phyloP scores from a whole-genome alignment of 2,888 invertebrate genomes.

The Acanthosepion lycidas region DNA sequence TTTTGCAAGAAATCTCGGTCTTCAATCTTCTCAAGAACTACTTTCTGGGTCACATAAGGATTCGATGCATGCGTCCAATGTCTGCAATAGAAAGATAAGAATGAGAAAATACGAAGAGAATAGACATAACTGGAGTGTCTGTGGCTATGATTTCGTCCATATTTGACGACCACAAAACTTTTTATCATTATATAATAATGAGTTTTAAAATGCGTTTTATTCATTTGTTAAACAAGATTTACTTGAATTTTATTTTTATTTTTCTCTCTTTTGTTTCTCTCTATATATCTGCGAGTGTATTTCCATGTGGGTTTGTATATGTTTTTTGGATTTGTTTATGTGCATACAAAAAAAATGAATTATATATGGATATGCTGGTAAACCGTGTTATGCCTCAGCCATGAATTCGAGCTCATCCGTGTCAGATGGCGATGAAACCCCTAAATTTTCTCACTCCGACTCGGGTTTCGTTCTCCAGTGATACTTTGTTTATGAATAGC shows the following conservation, averaged over 20 bases:
- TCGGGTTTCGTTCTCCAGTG: neutral
- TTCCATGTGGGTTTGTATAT: neutral
- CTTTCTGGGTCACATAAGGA: no score
- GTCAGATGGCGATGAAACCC: neutral
- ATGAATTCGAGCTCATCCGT: neutral
- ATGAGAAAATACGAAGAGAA: no score
- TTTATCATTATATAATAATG: no score
- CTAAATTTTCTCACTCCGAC: neutral
- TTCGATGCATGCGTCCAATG: no score
- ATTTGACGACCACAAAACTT: no score
- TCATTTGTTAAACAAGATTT: neutral
- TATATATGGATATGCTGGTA: neutral
- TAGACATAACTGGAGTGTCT: no score
- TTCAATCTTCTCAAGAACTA: no score
- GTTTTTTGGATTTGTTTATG: neutral
- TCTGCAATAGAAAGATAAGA: no score
- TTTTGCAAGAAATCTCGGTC: no score
- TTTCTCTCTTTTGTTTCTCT: neutral
- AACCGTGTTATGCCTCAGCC: neutral
- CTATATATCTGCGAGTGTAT: neutral
- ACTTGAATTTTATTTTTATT: neutral
- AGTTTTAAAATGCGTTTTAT: neutral
- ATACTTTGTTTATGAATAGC: slow-evolving; percentile 8
- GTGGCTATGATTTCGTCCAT: no score
- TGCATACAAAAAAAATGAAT: neutral